A percentile compares a stretch with the other conserved stretches of the same genome.
Conservation (phyloP, 1,140 invertebrate species). For the Pogonomyrmex californicus region DNA sequence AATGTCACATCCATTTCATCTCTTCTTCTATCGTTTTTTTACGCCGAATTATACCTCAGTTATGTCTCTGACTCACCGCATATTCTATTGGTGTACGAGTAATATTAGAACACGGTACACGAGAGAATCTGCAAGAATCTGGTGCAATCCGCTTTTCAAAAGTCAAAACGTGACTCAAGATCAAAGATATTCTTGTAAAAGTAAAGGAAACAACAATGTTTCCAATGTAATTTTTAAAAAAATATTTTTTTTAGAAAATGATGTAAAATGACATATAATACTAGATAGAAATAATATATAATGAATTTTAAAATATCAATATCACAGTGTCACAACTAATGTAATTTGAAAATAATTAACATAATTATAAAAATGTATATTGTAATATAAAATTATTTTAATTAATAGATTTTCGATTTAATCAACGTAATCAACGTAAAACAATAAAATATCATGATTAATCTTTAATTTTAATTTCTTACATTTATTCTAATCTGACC, state of each 20-base stretch:
- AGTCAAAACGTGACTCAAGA: background rate
- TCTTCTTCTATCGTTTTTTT: constrained; percentile 58
- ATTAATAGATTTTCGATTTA: background rate
- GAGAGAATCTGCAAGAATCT: constrained; percentile 59
- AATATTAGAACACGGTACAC: constrained; percentile 77
- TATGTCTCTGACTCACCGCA: constrained; percentile 73
- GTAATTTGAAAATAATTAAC: background rate
- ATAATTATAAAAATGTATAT: background rate
- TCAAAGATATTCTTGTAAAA: constrained; percentile 6
- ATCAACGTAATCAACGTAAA: background rate
- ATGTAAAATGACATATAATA: background rate
- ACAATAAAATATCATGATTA: background rate
- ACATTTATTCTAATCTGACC: background rate
- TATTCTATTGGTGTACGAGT: constrained; percentile 69
- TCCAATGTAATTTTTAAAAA: background rate
- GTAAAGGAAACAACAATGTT: background rate
- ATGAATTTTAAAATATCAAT: background rate
- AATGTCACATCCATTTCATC: constrained; percentile 8
- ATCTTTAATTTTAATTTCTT: constrained; percentile 11
- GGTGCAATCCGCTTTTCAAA: constrained; percentile 3
- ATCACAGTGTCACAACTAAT: background rate
- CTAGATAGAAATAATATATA: background rate
- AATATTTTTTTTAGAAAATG: background rate
- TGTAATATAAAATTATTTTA: background rate
- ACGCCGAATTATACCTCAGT: constrained; percentile 63